Conservation (phyloP, 1,140 invertebrate genomes). For the Diorhabda carinulata region DNA sequence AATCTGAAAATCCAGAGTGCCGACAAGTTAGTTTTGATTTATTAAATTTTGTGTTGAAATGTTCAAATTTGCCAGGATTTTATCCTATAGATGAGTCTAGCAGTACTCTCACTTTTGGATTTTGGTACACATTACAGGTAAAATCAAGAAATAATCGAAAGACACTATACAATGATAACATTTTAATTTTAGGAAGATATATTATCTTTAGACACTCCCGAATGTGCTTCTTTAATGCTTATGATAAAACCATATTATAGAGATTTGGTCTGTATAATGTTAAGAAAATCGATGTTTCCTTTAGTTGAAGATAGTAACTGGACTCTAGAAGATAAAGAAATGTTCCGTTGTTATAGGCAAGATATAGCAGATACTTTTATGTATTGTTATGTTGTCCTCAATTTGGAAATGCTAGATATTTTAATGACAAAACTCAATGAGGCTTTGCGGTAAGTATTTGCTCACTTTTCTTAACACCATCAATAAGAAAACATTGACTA, state of each 20-base stretch:
- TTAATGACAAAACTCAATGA: constrained; percentile 57
- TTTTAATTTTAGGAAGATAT: constrained; percentile 57
- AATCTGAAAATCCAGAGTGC: constrained; percentile 46
- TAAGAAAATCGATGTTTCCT: constrained; percentile 63
- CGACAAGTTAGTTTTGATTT: constrained; percentile 48
- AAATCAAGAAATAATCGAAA: neutral
- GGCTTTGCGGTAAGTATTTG: constrained; percentile 47
- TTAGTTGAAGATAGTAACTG: constrained; percentile 52
- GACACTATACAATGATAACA: neutral
- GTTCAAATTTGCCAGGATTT: constrained; percentile 72
- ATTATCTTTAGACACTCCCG: constrained; percentile 50
- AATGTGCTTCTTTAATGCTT: constrained; percentile 50
- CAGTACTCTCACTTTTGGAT: constrained; percentile 79
- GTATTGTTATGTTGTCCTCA: constrained; percentile 78
- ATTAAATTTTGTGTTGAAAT: constrained; percentile 59
- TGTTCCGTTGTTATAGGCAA: constrained; percentile 85
- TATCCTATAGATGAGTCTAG: constrained; percentile 81
- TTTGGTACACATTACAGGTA: constrained; percentile 88
- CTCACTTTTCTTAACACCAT: constrained; percentile 17
- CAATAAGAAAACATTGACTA: no score
- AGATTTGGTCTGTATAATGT: constrained; percentile 59
- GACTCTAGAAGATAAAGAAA: constrained; percentile 74
- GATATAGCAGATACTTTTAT: constrained; percentile 86
- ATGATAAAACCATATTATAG: constrained; percentile 64
- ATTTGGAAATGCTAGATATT: constrained; percentile 63